A percentile compares a stretch with the other conserved stretches of the same genome.
Conservation (phyloP, 2,797 vertebrate species). For the Phrynocephalus vlangalii region DNA sequence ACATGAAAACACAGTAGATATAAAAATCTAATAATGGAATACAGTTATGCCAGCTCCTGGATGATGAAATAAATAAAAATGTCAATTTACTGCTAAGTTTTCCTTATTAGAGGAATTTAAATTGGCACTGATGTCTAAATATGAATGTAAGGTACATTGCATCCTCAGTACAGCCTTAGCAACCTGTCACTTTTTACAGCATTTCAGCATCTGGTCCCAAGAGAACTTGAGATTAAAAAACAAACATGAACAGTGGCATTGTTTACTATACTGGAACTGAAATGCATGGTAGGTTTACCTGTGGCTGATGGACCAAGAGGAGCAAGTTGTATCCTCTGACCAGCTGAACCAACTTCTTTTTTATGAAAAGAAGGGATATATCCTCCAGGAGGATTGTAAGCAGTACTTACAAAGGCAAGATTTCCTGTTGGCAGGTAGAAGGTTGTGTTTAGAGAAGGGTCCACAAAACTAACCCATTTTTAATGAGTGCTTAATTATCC, state of each 20-base stretch:
- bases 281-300: slow-evolving; percentile 75
- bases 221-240: neutral
- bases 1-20: no score
- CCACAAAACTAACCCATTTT: slow-evolving; percentile 10
- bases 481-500: neutral
- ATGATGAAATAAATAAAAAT: neutral
- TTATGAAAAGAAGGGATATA: slow-evolving; percentile 92
- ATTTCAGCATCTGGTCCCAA: neutral
- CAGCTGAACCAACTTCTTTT: slow-evolving; percentile 93
- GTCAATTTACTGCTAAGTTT: neutral
- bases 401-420: slow-evolving; percentile 63
- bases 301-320: slow-evolving; percentile 82
- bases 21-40: neutral
- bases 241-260: neutral
- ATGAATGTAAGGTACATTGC: slow-evolving; percentile 4
- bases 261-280: neutral
- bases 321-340: slow-evolving; percentile 92
- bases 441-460: slow-evolving; percentile 20
- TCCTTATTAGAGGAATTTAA: neutral
- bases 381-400: slow-evolving; percentile 71
- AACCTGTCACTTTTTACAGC: neutral
- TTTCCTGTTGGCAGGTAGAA: slow-evolving; percentile 71
- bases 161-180: neutral
- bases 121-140: slow-evolving; percentile 14
- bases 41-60: neutral